phyloP scores from a whole-genome alignment of 2,888 invertebrate genomes.

The Diaprepes abbreviatus region DNA sequence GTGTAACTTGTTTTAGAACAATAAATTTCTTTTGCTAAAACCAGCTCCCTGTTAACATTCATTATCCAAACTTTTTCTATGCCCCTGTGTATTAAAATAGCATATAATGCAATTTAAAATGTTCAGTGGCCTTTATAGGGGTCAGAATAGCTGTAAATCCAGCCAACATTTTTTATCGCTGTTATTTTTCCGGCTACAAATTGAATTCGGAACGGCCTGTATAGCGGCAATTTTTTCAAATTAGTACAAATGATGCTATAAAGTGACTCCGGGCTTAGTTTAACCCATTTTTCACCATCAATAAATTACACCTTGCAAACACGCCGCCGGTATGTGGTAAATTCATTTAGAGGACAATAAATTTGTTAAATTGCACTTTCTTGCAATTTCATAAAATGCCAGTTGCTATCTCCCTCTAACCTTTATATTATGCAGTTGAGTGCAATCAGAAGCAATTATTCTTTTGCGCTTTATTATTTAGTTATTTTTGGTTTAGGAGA shows the following conservation, averaged over 20 bases:
- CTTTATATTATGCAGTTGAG: constrained; percentile 26
- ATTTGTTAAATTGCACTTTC: constrained; percentile 47
- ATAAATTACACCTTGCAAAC: constrained; percentile 50
- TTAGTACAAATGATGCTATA: constrained; percentile 50
- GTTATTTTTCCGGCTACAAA: constrained; percentile 37
- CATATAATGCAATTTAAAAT: not conserved
- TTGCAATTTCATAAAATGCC: constrained; percentile 46
- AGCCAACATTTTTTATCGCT: constrained; percentile 14
- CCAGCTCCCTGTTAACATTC: too few species aligned
- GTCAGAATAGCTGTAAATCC: constrained; percentile 21
- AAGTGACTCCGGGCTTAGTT: constrained; percentile 46
- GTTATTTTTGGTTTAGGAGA: not conserved
- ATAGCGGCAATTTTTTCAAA: constrained; percentile 46
- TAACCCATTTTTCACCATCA: constrained; percentile 48
- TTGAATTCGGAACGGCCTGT: constrained; percentile 46
- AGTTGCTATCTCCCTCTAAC: constrained; percentile 1
- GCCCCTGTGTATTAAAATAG: not conserved
- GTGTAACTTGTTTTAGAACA: too few species aligned
- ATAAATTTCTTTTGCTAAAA: too few species aligned
- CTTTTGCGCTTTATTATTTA: not conserved
- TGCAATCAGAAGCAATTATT: not conserved
- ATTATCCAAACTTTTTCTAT: too few species aligned
- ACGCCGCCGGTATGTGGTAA: constrained; percentile 45
- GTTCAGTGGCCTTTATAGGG: not conserved
- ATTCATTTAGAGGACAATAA: constrained; percentile 50